Conservation (phyloP, 2,797 vertebrate species). For the Kryptopterus vitreolus region DNA sequence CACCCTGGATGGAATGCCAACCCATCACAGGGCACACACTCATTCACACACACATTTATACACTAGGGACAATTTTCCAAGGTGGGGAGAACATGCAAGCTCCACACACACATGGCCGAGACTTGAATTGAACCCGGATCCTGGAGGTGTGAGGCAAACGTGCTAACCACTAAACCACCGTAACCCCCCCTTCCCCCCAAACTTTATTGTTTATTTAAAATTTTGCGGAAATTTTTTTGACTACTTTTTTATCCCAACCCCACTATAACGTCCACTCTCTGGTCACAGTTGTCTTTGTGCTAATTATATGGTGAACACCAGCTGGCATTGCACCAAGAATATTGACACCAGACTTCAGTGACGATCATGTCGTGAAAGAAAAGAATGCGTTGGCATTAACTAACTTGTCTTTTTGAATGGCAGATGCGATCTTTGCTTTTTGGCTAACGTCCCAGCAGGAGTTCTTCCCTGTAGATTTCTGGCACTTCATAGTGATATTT, state of each 20-base stretch:
- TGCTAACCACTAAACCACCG: no score
- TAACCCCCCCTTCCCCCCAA: no score
- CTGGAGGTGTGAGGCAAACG: no score
- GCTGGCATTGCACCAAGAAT: conserved; percentile 47
- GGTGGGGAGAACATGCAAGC: no score
- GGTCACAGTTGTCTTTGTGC: conserved; percentile 32
- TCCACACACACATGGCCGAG: no score
- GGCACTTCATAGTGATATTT: not conserved
- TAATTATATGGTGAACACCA: conserved; percentile 46
- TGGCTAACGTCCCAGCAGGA: conserved; percentile 23
- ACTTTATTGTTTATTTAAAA: conserved; percentile 8
- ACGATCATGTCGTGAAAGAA: conserved; percentile 40
- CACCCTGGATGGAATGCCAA: no score
- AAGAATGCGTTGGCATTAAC: conserved; percentile 35
- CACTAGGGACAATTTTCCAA: no score
- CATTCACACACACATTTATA: no score
- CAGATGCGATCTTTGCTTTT: conserved; percentile 31
- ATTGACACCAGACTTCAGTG: conserved; percentile 53
- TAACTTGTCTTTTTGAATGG: conserved; percentile 45
- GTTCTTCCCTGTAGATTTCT: not conserved
- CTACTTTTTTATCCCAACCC: conserved; percentile 7
- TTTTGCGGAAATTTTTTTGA: not conserved
- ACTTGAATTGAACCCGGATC: no score
- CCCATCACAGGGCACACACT: no score
- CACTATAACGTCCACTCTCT: conserved; percentile 34